Base-by-base conservation (phyloP, 2,797 vertebrate species). In the Protosalanx chinensis region DNA sequence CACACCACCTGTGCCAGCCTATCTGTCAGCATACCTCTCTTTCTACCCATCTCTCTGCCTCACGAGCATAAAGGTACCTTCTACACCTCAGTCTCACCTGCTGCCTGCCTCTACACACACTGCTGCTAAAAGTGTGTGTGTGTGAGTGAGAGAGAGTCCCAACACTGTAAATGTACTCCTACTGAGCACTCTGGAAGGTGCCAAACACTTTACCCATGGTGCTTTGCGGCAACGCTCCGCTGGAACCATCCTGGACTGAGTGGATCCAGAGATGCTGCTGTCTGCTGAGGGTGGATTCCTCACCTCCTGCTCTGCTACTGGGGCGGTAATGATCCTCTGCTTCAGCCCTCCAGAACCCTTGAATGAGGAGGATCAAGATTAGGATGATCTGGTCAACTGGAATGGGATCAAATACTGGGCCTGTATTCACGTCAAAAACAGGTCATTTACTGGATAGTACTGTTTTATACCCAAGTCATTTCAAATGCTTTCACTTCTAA, bases 191-290 rank as follows among this genome's bases (percentile, higher is more conserved):
- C 64, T 20, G 35, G 23, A 23, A 3, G 23, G 6, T 49, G 37
- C 64, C 20, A 27, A 49, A 46, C 10, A 49, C 23, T 51, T 66
- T 66, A 53, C 64, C 46, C 64, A 67, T 32, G 64, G 46, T 67
- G 65, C 46, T 53, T 51, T 29, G 49, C 64, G 20, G 23, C 20
- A 12, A 13, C 1, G 16, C 5, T 6, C 49, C 16, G 18, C 20
- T 66, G 37, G 46, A 2, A 2, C 13, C 35, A 37, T 20, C 20
- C 8, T 23, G 20, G n/a, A 20, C 3, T 10, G 33, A 35, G 33
- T 46, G 18, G n/a, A 65, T 16, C 33, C 27, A 59, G 23, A 59
- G n/a, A 35, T 37, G 33, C 18, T 64, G 33, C 62, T 37, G 62
- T n/a, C 18, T 13, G 62, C 18, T 41, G 37, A 41, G 37, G 37